These are phyloP conservation scores for Turritopsis rubra DNA, from an alignment of 30 jellyfish, hydroid and myxozoan genomes.

Conservation along the genomic window DNA sequence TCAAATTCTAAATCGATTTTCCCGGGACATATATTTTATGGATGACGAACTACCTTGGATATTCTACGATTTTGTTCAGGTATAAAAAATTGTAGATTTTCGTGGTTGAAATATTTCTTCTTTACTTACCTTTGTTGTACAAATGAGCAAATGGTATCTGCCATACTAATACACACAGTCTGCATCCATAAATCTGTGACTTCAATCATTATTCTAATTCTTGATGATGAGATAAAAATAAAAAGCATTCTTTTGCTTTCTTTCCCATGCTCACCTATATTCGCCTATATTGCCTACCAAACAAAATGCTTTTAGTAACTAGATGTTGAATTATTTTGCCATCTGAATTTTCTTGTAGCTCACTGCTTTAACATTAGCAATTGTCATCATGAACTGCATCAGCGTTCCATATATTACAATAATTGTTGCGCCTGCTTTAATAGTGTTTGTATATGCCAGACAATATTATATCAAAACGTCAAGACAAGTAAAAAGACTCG, in stretches of 20 bases:
- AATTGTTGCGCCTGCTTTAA: constrained; percentile 41
- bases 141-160: too few species aligned
- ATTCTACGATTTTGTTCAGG: constrained; percentile 37
- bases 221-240: too few species aligned
- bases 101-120: not conserved
- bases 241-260: too few species aligned
- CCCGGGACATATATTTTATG: constrained; percentile 53
- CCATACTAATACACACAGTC: too few species aligned
- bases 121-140: too few species aligned
- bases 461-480: constrained; percentile 46
- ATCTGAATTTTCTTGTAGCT: constrained; percentile 1
- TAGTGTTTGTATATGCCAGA: constrained; percentile 34
- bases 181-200: too few species aligned
- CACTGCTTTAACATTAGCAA: constrained; percentile 13
- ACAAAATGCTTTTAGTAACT: not conserved
- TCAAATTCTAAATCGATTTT: constrained; percentile 55
- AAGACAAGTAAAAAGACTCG: constrained; percentile 55
- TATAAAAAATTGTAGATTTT: not conserved
- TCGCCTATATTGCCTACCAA: too few species aligned
- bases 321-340: not conserved
- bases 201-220: too few species aligned
- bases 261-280: too few species aligned
- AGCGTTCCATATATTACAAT: constrained; percentile 41
- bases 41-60: constrained; percentile 84
- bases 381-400: constrained; percentile 28